Conservation (phyloP, 2,113 vertebrate genomes). For the Neogale vison region DNA sequence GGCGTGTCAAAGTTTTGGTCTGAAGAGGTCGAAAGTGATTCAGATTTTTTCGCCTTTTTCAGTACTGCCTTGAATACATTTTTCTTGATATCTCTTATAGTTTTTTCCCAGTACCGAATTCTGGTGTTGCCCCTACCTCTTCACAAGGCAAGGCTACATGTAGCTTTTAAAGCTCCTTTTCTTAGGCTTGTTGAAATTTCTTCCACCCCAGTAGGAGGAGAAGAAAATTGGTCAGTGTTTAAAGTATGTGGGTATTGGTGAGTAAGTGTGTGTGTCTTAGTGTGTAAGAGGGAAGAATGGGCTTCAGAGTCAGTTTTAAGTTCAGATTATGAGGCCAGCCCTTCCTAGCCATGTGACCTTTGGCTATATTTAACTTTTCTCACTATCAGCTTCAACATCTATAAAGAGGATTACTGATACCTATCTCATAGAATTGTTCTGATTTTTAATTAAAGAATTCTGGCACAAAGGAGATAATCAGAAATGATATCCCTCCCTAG, state of each 20-base stretch:
- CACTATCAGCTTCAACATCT: background rate
- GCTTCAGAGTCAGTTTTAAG: background rate
- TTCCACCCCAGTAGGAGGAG: background rate
- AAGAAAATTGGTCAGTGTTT: slow-evolving; percentile 8
- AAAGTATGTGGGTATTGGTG: background rate
- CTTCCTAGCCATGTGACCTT: background rate
- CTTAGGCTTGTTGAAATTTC: slow-evolving; percentile 26
- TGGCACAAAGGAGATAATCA: background rate
- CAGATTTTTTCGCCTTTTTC: slow-evolving; percentile 20
- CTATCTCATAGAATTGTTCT: background rate
- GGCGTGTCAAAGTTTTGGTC: background rate
- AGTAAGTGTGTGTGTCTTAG: background rate
- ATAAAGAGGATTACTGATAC: slow-evolving; percentile 26
- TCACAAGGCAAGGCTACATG: background rate
- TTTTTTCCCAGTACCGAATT: slow-evolving; percentile 29
- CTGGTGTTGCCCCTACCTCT: background rate
- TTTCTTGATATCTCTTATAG: background rate
- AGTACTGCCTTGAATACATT: background rate
- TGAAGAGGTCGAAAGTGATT: background rate
- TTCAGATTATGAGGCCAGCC: background rate
- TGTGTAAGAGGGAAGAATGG: background rate
- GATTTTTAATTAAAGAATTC: slow-evolving; percentile 40
- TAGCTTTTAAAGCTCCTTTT: background rate
- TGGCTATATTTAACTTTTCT: background rate
- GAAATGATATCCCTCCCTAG: background rate